Evolutionary conservation across 35 echinoderm and acorn worm species (phyloP).

Genomic region (Eucidaris tribuloides): DNA sequence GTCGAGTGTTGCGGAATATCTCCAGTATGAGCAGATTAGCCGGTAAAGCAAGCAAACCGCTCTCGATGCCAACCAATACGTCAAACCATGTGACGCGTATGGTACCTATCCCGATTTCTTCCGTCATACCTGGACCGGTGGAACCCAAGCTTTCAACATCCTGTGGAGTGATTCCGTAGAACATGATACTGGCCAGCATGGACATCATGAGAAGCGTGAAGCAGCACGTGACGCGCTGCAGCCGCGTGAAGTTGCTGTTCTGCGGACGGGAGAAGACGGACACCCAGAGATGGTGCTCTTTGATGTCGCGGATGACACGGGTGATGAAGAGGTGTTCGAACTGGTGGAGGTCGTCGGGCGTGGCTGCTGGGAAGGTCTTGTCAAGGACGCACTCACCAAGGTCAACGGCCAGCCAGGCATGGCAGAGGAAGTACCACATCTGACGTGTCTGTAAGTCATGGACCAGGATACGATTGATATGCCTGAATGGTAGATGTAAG

Average conservation of each 20-base stretch:
- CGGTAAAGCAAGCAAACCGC: slow-evolving; percentile 67
- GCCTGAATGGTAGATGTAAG: slow-evolving; percentile 50
- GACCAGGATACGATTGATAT: slow-evolving; percentile 77
- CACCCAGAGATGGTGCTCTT: slow-evolving; percentile 91
- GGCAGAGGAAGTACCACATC: slow-evolving; percentile 96
- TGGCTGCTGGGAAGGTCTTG: slow-evolving; percentile 57
- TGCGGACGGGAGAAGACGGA: slow-evolving; percentile 67
- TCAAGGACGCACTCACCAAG: slow-evolving; percentile 43
- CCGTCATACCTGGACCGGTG: slow-evolving; percentile 4
- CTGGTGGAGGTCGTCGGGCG: slow-evolving; percentile 55
- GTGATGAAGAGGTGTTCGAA: slow-evolving; percentile 80
- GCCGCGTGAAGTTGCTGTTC: slow-evolving; percentile 77
- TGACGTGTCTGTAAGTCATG: slow-evolving; percentile 78
- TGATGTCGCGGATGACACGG: slow-evolving; percentile 63
- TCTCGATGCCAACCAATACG: slow-evolving; percentile 68
- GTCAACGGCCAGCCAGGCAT: slow-evolving; percentile 84
- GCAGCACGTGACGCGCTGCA: slow-evolving; percentile 83
- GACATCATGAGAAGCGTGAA: slow-evolving; percentile 62
- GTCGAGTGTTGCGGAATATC: slow-evolving; percentile 65
- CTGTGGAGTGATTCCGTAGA: slow-evolving; percentile 35
- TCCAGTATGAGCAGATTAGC: slow-evolving; percentile 53
- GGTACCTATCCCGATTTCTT: slow-evolving; percentile 39
- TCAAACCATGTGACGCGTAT: slow-evolving; percentile 57
- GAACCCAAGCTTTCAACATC: background rate
- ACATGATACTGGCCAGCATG: slow-evolving; percentile 92